phyloP scores from a whole-genome alignment of 1,140 invertebrate genomes.

The Bombyx mandarina region DNA sequence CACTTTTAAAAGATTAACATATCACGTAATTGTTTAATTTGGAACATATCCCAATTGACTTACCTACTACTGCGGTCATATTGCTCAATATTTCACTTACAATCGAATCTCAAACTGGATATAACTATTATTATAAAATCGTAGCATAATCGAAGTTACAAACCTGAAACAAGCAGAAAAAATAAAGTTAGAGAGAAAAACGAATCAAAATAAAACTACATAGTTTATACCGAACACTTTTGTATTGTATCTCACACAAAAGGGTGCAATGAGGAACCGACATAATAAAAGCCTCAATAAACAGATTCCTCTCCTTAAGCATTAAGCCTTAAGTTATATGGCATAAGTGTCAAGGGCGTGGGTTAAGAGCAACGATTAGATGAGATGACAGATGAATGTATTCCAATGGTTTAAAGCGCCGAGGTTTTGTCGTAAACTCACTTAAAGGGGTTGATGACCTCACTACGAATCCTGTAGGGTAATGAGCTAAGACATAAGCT shows the following conservation, averaged over 20 bases:
- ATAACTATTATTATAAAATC: too few species aligned
- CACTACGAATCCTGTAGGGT: slow-evolving; percentile 44
- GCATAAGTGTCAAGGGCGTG: slow-evolving; percentile 28
- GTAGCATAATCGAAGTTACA: slow-evolving; percentile 13
- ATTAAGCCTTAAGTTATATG: slow-evolving; percentile 52
- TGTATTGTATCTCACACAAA: slow-evolving; percentile 37
- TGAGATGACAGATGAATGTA: slow-evolving; percentile 57
- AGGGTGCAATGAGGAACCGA: slow-evolving; percentile 28
- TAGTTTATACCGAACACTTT: slow-evolving; percentile 2
- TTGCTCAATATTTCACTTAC: too few species aligned
- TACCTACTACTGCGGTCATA: too few species aligned
- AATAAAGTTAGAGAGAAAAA: not conserved
- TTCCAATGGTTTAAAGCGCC: slow-evolving; percentile 46
- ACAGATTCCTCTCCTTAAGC: slow-evolving; percentile 42
- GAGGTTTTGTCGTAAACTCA: slow-evolving; percentile 40
- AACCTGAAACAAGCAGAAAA: slow-evolving; percentile 51
- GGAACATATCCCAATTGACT: too few species aligned
- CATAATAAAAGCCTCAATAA: slow-evolving; percentile 49
- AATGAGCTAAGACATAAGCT: slow-evolving; percentile 20
- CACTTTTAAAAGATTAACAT: too few species aligned
- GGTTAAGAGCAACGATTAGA: slow-evolving; percentile 28
- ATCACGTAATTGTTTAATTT: too few species aligned
- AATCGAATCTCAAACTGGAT: too few species aligned
- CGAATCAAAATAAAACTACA: too few species aligned
- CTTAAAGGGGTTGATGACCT: slow-evolving; percentile 43